A percentile compares a stretch with the other conserved stretches of the same genome.
phyloP scores from a whole-genome alignment of 2,888 invertebrate genomes.

The Drosophila prostipennis region DNA sequence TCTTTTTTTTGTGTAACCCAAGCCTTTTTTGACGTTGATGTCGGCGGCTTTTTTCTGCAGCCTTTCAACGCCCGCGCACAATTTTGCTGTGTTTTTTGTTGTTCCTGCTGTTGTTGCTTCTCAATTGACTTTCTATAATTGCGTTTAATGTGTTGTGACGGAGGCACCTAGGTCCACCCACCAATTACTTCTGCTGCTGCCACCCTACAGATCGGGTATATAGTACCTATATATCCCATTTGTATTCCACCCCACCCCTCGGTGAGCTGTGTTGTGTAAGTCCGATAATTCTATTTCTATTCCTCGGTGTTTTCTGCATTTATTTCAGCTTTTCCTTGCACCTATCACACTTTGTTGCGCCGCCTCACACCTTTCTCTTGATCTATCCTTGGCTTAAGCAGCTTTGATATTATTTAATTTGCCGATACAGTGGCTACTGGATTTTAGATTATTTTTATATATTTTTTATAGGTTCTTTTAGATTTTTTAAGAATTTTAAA shows the following conservation, averaged over 20 bases:
- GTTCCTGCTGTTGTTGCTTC: slow-evolving; percentile 34
- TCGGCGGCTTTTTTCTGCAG: slow-evolving; percentile 16
- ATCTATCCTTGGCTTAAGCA: slow-evolving; percentile 52
- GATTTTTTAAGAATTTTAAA: too few species aligned
- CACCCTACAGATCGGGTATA: slow-evolving; percentile 51
- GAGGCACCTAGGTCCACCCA: slow-evolving; percentile 14
- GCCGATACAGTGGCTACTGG: slow-evolving; percentile 10
- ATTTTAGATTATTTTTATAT: not conserved
- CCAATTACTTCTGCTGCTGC: slow-evolving; percentile 6
- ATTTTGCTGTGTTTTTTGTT: slow-evolving; percentile 34
- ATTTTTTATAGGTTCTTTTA: not conserved
- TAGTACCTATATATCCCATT: not conserved
- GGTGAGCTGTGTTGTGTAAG: slow-evolving; percentile 62
- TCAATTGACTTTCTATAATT: slow-evolving; percentile 80
- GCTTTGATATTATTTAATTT: slow-evolving; percentile 74
- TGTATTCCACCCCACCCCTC: not conserved
- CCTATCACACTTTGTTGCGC: slow-evolving; percentile 70
- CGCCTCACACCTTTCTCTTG: slow-evolving; percentile 3
- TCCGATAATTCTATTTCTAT: slow-evolving; percentile 63
- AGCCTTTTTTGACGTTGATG: slow-evolving; percentile 30
- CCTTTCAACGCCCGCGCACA: slow-evolving; percentile 68
- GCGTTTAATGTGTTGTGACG: slow-evolving; percentile 80
- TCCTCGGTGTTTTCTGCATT: slow-evolving; percentile 44
- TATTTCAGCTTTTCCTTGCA: slow-evolving; percentile 27
- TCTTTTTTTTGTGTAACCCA: slow-evolving; percentile 18